A percentile compares a stretch with the other conserved stretches of the same genome.
Evolutionary conservation across 1,140 invertebrate species (phyloP).

Genomic region (Philopotamus ludificatus): DNA sequence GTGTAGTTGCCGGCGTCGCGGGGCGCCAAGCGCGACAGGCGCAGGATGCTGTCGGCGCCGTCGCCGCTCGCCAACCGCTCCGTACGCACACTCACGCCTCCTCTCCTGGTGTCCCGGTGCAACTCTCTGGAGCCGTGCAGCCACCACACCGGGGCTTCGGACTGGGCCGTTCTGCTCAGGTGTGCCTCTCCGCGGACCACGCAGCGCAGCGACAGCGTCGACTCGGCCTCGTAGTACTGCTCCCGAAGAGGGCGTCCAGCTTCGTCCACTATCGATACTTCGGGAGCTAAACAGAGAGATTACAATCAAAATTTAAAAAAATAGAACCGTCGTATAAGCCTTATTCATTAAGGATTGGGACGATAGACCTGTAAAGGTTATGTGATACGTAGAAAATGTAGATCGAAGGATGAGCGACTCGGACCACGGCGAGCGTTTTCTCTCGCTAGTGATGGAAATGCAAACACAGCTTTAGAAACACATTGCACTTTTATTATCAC

Average conservation of each 20-base stretch:
- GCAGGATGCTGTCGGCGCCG: constrained; percentile 72
- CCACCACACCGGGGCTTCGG: constrained; percentile 67
- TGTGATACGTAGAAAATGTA: no score
- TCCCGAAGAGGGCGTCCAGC: constrained; percentile 66
- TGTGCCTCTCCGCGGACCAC: constrained; percentile 62
- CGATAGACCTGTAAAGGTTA: no score
- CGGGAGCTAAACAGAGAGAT: constrained; percentile 59
- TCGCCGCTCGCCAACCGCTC: constrained; percentile 9
- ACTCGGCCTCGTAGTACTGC: constrained; percentile 76
- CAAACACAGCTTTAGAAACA: no score
- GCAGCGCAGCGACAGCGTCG: constrained; percentile 71
- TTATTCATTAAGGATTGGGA: no score
- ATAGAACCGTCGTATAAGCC: no score
- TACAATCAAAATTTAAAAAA: no score
- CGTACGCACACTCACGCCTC: constrained; percentile 63
- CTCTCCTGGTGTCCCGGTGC: constrained; percentile 72
- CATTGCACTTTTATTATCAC: no score
- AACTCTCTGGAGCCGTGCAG: constrained; percentile 68
- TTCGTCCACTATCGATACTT: constrained; percentile 74
- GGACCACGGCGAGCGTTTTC: no score
- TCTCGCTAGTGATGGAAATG: no score
- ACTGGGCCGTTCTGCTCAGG: constrained; percentile 55
- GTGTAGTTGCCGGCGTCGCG: constrained; percentile 78
- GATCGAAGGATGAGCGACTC: no score
- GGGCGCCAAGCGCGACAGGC: constrained; percentile 72